Base-by-base conservation (phyloP, 1,140 invertebrate genomes). In the Drosophila parvula region DNA sequence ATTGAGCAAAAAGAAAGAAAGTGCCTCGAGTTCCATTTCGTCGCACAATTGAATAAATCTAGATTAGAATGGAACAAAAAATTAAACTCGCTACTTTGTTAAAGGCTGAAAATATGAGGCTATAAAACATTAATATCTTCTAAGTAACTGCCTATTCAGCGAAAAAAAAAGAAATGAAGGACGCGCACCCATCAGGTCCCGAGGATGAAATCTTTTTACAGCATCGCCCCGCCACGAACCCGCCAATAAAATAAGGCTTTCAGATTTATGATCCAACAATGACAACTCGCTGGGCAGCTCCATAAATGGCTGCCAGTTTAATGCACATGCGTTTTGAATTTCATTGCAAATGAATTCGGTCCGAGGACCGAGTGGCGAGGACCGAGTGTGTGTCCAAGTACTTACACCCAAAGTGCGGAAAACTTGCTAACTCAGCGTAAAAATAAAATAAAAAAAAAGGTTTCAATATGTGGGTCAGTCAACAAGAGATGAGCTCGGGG, bases 241-340 rank as follows among this genome's bases (percentile, higher is more conserved):
- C n/a, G 4, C 14, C 16, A 71, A 45, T 65, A 53, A 40, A 57
- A 58, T 43, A 68, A 16, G 59, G 18, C 34, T 57, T n/a, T 51
- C 30, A 30, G 64, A 32, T 48, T 48, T 48, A 30, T 48, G 18
- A 48, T 27, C 36, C 40, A 40, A 59, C 47, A 12, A 55, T 55
- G 51, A 59, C 18, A 50, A 41, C 51, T 58, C n/a, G 4, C 18
- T 14, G 38, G 36, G 30, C 30, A 18, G 18, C 41, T 53, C 14
- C 38, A 64, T 16, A 74, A 80, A 83, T 77, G 68, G 28, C 55
- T 58, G 55, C 50, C 73, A 68, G 59, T 84, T 82, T 84, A 79
- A 76, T 67, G 55, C 74, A 74, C 63, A 73, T 64, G 79, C 82
- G 51, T 86, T 78, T 85, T 78, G 82, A 78, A 78, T 85, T 86